Evolutionary conservation across 2,888 invertebrate genomes (phyloP).

Genomic region (Sphaerophoria rueppellii): DNA sequence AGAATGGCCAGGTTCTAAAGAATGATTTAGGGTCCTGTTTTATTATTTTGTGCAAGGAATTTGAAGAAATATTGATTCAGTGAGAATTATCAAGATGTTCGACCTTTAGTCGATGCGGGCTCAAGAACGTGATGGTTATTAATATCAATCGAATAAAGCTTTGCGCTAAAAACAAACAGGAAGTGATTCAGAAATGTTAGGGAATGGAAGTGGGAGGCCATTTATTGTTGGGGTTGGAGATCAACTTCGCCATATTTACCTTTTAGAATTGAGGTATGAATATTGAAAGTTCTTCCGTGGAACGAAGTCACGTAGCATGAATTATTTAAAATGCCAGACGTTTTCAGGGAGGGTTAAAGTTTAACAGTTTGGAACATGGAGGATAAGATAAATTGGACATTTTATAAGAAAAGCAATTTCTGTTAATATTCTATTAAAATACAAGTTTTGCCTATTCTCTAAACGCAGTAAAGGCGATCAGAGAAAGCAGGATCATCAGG

Average conservation of each 20-base stretch:
- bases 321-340: slow-evolving; percentile 4
- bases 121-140: slow-evolving; percentile 32
- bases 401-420: too few relatives aligned
- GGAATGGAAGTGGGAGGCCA: not conserved
- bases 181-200: not conserved
- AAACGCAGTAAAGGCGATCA: too few relatives aligned
- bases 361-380: slow-evolving; percentile 1
- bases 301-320: slow-evolving; percentile 26
- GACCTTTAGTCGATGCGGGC: not conserved
- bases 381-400: not conserved
- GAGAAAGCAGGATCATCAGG: too few relatives aligned
- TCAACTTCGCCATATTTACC: not conserved
- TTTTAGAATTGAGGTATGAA: not conserved
- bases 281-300: not conserved
- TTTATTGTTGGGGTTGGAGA: not conserved
- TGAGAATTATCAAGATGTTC: slow-evolving; percentile 24
- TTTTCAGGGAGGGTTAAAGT: not conserved
- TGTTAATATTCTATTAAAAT: too few relatives aligned
- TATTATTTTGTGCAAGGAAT: not conserved
- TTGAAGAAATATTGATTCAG: slow-evolving; percentile 27
- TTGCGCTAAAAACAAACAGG: not conserved
- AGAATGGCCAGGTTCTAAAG: not conserved
- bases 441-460: too few relatives aligned
- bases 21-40: slow-evolving; percentile 17
- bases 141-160: slow-evolving; percentile 59